These are phyloP conservation scores for Caenorhabditis sp. DNA, from an alignment of 2,888 invertebrate species.

Conservation along the genomic window DNA sequence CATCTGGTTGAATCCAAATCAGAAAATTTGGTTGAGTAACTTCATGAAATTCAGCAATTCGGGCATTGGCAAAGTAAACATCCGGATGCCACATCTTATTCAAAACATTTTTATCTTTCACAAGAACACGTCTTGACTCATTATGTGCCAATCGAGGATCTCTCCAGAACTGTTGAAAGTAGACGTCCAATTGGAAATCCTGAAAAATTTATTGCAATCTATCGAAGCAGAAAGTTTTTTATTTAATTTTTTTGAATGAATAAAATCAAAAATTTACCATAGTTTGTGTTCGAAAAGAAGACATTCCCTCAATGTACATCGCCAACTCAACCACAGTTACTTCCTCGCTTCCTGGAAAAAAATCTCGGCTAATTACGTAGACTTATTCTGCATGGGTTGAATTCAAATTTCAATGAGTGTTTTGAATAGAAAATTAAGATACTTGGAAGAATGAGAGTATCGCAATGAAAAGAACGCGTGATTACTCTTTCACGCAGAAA, in stretches of 20 bases:
- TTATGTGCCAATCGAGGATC: slow-evolving; percentile 68
- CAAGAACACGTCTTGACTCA: slow-evolving; percentile 54
- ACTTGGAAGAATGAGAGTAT: too few relatives aligned
- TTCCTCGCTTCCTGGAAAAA: slow-evolving; percentile 44
- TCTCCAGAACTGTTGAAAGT: slow-evolving; percentile 70
- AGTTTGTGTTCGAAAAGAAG: slow-evolving; percentile 69
- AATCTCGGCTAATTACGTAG: too few relatives aligned
- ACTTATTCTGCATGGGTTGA: too few relatives aligned
- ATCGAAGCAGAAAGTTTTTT: neutral
- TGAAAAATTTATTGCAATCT: slow-evolving; percentile 4
- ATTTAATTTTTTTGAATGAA: too few relatives aligned
- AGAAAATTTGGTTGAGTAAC: slow-evolving; percentile 71
- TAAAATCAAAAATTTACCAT: too few relatives aligned
- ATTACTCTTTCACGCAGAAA: too few relatives aligned
- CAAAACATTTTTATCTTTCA: slow-evolving; percentile 57
- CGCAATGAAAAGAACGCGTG: too few relatives aligned
- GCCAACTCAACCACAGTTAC: slow-evolving; percentile 58
- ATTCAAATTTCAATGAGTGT: too few relatives aligned
- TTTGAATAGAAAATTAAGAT: too few relatives aligned
- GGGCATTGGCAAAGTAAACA: slow-evolving; percentile 71
- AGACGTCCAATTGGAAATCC: slow-evolving; percentile 71
- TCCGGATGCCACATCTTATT: slow-evolving; percentile 70
- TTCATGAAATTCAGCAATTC: slow-evolving; percentile 69
- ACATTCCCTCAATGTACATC: slow-evolving; percentile 71
- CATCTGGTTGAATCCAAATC: slow-evolving; percentile 70